Evolutionary conservation across 2,888 invertebrate species (phyloP).

Genomic region (Drosophila meridiana): DNA sequence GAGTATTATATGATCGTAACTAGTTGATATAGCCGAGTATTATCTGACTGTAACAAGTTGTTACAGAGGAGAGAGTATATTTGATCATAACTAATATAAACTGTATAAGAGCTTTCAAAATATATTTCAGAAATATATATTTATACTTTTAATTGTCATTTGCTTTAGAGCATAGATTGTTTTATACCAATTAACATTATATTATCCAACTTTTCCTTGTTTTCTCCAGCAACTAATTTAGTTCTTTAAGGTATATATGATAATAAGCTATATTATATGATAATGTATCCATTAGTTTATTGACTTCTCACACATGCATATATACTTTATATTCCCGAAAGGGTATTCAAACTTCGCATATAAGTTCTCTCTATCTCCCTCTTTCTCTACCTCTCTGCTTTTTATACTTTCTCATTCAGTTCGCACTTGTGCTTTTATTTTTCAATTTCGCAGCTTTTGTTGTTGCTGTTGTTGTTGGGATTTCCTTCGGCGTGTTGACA

Average conservation of each 20-base stretch:
- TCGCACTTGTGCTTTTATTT: conserved; percentile 54
- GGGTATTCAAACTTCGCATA: neutral
- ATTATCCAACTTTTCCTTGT: neutral
- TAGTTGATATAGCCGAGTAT: too few relatives aligned
- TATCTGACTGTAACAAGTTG: too few relatives aligned
- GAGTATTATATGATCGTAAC: neutral
- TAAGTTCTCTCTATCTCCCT: too few relatives aligned
- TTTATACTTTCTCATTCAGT: conserved; percentile 29
- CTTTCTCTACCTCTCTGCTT: neutral
- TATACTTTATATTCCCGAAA: neutral
- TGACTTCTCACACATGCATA: neutral
- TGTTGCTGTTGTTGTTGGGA: conserved; percentile 16
- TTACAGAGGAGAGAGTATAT: too few relatives aligned
- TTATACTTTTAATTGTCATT: neutral
- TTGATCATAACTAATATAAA: neutral
- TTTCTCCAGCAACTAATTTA: neutral
- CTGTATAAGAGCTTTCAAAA: neutral
- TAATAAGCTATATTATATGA: too few relatives aligned
- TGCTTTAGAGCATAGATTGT: neutral
- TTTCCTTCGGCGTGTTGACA: conserved; percentile 43
- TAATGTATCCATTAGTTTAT: too few relatives aligned
- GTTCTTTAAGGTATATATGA: neutral
- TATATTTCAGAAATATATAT: neutral
- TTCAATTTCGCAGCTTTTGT: conserved; percentile 55
- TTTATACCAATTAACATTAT: neutral